Base-by-base conservation (phyloP, 2,888 invertebrate species). In the Dicycla oo region DNA sequence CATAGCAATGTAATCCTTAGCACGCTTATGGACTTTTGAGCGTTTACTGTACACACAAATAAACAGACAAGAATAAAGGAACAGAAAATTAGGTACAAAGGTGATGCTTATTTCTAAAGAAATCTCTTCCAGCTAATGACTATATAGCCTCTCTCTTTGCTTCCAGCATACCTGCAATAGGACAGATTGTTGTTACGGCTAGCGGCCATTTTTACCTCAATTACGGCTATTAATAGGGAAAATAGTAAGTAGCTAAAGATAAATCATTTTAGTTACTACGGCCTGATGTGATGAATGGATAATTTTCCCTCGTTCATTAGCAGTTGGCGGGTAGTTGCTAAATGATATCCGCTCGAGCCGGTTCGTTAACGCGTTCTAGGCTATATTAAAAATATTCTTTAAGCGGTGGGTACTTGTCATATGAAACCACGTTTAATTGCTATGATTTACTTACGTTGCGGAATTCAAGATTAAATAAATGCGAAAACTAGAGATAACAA, bases 281-380 rank as follows among this genome's bases (percentile, higher is more conserved):
- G 60, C 38, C 68, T 74, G 67, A 76, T 77, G 75, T 62, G 61
- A 77, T 82, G 84, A 83, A 83, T 84, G 82, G 75, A 82, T 79
- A 82, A 78, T 83, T 85, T 82, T 78, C 64, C 77, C 73, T 77
- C 82, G 79, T 85, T 89, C 89, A 88, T 89, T 88, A 89, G 87
- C 78, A 84, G 80, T 78, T 75, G 74, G 74, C 69, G 71, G 75
- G 73, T 71, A 72, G 71, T 64, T 69, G 73, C 76, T 73, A 77
- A 84, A 82, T 86, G 75, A 80, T 81, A 81, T 83, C 76, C 78
- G 82, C 58, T 63, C 20, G 63, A 56, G 84, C 71, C 61, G 63
- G 74, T 80, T 88, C 85, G 82, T 86, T 86, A 84, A 79, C 68
- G 76, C 71, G 64, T 43, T 64, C 76, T 71, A 69, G 72, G 71